These are phyloP conservation scores for Chymomyza fuscimana DNA, from an alignment of 2,888 invertebrate genomes.

Conservation along the genomic window DNA sequence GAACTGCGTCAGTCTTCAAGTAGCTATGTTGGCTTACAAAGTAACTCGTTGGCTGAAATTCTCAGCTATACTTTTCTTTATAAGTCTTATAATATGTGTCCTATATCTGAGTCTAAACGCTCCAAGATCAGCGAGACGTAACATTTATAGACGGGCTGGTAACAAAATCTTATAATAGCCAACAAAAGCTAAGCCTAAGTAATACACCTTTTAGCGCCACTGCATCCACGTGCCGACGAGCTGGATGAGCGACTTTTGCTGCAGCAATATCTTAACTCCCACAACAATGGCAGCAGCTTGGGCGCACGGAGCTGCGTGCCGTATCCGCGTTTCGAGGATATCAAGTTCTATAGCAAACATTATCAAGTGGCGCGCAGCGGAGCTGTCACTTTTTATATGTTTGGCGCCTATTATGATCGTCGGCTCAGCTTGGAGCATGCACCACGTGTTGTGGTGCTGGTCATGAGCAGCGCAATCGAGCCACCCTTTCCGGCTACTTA, in stretches of 20 bases:
- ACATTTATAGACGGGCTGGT: neutral
- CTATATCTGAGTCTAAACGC: neutral
- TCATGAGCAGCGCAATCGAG: slow-evolving; percentile 29
- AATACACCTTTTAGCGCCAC: neutral
- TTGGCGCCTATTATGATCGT: slow-evolving; percentile 45
- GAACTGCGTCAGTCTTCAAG: neutral
- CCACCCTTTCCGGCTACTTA: slow-evolving; percentile 18
- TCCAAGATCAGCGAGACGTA: neutral
- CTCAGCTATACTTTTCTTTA: neutral
- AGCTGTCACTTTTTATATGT: slow-evolving; percentile 45
- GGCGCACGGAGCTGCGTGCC: slow-evolving; percentile 30
- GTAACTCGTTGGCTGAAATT: neutral
- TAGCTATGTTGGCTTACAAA: neutral
- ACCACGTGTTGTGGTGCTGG: slow-evolving; percentile 36
- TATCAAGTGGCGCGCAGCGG: slow-evolving; percentile 26
- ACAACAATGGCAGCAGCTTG: slow-evolving; percentile 7
- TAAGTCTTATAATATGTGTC: neutral
- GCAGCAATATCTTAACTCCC: slow-evolving; percentile 31
- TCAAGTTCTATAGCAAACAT: slow-evolving; percentile 15
- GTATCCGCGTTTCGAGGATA: slow-evolving; percentile 38
- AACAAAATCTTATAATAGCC: neutral
- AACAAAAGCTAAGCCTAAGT: neutral
- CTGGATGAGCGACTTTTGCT: slow-evolving; percentile 19
- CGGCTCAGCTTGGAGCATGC: slow-evolving; percentile 6
- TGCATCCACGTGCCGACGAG: neutral